phyloP scores from a whole-genome alignment of 2,888 invertebrate species.

The Nudaria mundana region DNA sequence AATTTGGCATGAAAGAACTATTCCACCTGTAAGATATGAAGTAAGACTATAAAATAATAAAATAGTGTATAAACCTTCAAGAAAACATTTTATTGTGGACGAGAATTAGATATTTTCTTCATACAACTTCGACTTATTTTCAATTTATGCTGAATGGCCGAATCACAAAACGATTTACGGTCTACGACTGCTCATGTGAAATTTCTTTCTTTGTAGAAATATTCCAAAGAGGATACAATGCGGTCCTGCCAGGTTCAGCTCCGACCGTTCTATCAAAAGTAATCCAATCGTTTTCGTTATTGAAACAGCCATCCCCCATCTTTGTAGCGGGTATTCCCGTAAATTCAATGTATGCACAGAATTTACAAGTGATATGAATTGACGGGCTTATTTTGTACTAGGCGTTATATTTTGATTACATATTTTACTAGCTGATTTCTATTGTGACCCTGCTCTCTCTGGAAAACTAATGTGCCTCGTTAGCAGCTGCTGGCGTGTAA shows the following conservation, averaged over 20 bases:
- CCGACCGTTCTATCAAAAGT: constrained; percentile 64
- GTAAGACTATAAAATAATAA: too few relatives aligned
- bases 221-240: not conserved
- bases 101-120: too few relatives aligned
- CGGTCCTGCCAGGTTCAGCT: constrained; percentile 40
- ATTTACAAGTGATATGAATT: constrained; percentile 74
- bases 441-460: too few relatives aligned
- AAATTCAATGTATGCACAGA: constrained; percentile 75
- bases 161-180: constrained; percentile 48
- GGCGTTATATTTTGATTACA: too few relatives aligned
- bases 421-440: too few relatives aligned
- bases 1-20: too few relatives aligned
- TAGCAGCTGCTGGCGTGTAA: too few relatives aligned
- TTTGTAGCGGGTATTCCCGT: constrained; percentile 68
- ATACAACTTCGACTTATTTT: constrained; percentile 41
- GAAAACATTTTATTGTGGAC: too few relatives aligned
- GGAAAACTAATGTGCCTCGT: too few relatives aligned
- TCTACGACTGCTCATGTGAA: constrained; percentile 35
- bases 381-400: too few relatives aligned
- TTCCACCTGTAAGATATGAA: too few relatives aligned
- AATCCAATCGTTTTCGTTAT: constrained; percentile 70
- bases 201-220: constrained; percentile 11
- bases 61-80: too few relatives aligned
- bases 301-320: constrained; percentile 64
- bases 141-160: constrained; percentile 43